Evolutionary conservation across 2,113 vertebrate species (phyloP).

Genomic region (Baryphthengus martii): DNA sequence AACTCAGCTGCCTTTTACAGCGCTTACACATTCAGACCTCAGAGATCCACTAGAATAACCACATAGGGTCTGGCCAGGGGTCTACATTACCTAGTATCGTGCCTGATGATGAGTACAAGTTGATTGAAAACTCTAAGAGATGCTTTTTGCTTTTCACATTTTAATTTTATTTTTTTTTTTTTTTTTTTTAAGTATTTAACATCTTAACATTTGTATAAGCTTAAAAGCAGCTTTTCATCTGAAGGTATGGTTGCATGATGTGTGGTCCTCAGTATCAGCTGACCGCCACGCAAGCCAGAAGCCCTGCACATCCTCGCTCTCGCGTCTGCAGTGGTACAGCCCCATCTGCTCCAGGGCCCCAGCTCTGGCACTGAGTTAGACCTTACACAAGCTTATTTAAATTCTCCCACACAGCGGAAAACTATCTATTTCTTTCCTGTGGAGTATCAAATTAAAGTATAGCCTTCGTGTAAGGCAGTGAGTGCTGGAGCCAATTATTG

Average conservation of each 20-base stretch:
- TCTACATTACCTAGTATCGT: not conserved
- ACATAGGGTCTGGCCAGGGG: fast-evolving
- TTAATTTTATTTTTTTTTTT: not conserved
- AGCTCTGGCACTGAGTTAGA: fast-evolving
- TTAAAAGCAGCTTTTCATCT: not conserved
- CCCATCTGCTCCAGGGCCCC: not conserved
- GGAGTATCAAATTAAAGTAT: not conserved
- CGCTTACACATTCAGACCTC: not conserved
- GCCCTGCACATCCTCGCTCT: fast-evolving
- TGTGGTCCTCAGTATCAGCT: not conserved
- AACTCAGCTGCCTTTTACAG: not conserved
- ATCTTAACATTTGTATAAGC: not conserved
- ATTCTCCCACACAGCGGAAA: not conserved
- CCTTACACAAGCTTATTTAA: not conserved
- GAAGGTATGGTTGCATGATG: not conserved
- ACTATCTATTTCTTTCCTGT: not conserved
- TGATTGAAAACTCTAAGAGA: fast-evolving
- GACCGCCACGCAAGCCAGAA: not conserved
- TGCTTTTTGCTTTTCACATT: not conserved
- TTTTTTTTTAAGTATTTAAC: not conserved
- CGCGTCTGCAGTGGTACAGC: fast-evolving
- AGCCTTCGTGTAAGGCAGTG: not conserved
- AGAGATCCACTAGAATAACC: not conserved
- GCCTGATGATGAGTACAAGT: not conserved
- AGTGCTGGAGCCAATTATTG: not conserved